Conservation (phyloP, 2,888 invertebrate species). For the Ditula angustiorana region DNA sequence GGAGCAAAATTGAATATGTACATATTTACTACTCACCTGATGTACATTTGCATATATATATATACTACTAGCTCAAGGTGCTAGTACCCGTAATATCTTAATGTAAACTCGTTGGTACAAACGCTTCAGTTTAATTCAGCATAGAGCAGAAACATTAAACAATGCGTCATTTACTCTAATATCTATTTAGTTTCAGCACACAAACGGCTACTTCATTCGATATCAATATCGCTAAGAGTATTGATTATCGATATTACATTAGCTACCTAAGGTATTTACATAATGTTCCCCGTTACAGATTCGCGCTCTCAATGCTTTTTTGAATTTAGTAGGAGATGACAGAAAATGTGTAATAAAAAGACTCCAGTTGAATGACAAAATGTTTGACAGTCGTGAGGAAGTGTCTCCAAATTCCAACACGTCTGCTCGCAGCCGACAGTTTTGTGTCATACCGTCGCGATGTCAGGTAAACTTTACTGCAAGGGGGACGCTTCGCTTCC, state of each 20-base stretch:
- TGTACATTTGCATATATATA: conserved; percentile 1
- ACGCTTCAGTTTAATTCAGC: neutral
- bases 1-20: neutral
- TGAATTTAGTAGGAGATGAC: conserved; percentile 25
- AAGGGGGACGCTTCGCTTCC: conserved; percentile 20
- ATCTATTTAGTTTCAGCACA: conserved; percentile 1
- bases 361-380: conserved; percentile 27
- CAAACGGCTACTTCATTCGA: neutral
- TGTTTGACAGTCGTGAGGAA: conserved; percentile 29
- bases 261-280: neutral
- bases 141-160: neutral
- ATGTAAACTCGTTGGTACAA: neutral
- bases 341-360: conserved; percentile 30
- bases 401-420: conserved; percentile 28
- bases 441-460: conserved; percentile 17
- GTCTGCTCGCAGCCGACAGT: conserved; percentile 11
- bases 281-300: conserved; percentile 2
- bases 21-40: conserved; percentile 15
- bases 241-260: conserved; percentile 11
- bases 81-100: conserved; percentile 5
- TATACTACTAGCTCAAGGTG: neutral
- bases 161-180: neutral
- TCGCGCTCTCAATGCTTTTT: conserved; percentile 3
- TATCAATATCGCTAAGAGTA: neutral
- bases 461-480: conserved; percentile 23